Conservation (phyloP, 2,113 vertebrate species). For the Phycodurus eques region DNA sequence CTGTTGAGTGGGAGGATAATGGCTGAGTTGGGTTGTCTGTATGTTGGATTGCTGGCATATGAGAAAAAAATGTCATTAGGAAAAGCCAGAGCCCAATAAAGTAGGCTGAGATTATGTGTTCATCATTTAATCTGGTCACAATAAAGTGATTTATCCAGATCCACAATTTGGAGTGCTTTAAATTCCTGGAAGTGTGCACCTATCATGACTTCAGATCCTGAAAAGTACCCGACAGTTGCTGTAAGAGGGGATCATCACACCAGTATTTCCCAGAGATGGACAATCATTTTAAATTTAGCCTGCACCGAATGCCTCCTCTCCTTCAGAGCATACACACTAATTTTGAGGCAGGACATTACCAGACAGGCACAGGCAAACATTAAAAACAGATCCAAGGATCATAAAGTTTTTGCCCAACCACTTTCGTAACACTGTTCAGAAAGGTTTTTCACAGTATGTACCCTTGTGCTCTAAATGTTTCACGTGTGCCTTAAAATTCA, state of each 20-base stretch:
- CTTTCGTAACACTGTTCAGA: constrained; percentile 1
- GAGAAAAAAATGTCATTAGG: constrained; percentile 1
- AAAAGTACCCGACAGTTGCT: not conserved
- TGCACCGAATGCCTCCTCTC: not conserved
- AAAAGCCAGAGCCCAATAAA: not conserved
- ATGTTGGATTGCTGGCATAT: constrained; percentile 14
- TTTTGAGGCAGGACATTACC: constrained; percentile 1
- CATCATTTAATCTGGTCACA: not conserved
- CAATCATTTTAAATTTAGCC: not conserved
- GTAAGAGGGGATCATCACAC: not conserved
- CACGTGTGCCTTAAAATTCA: not conserved
- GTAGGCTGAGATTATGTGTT: not conserved
- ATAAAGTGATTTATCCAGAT: not conserved
- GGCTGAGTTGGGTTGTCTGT: constrained; percentile 20
- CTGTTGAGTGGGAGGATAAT: constrained; percentile 51
- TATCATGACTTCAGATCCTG: not conserved
- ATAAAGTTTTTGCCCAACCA: not conserved
- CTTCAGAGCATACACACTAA: not conserved
- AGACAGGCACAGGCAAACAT: not conserved
- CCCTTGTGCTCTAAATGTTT: too few species aligned
- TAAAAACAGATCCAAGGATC: not conserved
- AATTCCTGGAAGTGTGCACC: not conserved
- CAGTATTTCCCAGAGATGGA: not conserved
- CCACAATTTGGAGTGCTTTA: not conserved
- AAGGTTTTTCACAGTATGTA: not conserved